These are phyloP conservation scores for Wiebesia pumilae DNA, from an alignment of 1,140 invertebrate species.

Conservation along the genomic window DNA sequence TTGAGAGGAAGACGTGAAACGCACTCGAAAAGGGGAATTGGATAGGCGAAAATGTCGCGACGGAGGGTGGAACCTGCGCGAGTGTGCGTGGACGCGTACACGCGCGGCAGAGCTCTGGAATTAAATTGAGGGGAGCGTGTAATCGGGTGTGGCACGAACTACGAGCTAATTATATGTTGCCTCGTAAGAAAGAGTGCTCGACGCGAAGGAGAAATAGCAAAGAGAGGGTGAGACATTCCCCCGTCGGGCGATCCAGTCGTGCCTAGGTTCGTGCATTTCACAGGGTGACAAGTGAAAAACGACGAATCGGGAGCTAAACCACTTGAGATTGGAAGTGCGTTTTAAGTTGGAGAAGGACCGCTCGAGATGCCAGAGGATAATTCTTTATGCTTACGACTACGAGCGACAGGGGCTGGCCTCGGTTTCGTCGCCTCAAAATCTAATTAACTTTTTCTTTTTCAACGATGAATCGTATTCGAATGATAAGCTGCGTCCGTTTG, in stretches of 20 bases:
- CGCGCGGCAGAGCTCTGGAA: constrained; percentile 21
- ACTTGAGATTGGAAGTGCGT: not conserved
- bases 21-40: not conserved
- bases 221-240: not conserved
- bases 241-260: not conserved
- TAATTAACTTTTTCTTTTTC: too few relatives aligned
- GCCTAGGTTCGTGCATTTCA: not conserved
- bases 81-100: not conserved
- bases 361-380: too few relatives aligned
- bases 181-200: constrained; percentile 46
- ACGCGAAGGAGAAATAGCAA: not conserved
- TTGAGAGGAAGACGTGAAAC: not conserved
- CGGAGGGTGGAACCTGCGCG: not conserved
- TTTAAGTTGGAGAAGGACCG: not conserved
- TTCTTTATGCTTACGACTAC: not conserved
- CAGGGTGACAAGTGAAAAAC: not conserved
- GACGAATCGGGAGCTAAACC: too few relatives aligned
- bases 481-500: too few relatives aligned
- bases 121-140: constrained; percentile 56
- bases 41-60: constrained; percentile 22
- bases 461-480: too few relatives aligned
- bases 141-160: constrained; percentile 62
- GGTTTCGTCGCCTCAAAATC: too few relatives aligned
- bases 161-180: constrained; percentile 61
- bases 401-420: too few relatives aligned